Evolutionary conservation across 2,113 vertebrate genomes (phyloP), one percentile per base, ranked within the genome.

Genomic region (Syrmaticus mikado): DNA sequence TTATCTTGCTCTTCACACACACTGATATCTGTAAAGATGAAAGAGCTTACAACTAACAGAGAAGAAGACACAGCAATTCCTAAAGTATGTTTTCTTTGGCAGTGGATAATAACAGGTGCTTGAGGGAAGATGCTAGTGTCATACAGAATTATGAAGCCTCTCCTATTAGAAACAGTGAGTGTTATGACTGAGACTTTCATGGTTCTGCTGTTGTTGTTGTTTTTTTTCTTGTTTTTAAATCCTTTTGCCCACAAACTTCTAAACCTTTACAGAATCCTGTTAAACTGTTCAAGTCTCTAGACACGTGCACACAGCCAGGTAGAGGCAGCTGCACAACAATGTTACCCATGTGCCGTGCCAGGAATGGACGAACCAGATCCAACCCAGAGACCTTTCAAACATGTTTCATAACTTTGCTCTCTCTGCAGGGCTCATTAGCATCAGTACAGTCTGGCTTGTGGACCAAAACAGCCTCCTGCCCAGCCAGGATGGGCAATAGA

Each of bases 381-480:
- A 96, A 81, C 21, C 8, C 10, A 2, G 5, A 83, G 46, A 76
- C 76, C 41, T 90, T 77, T 85, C 36, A 71, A 85, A 85, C 4
- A 30, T 9, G 13, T 13, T 60, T 85, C 87, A 74, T 60, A 65
- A 52, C 46, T 55, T 85, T 77, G 14, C 3, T 64, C 7, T 90
- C 87, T 85, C 93, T 88, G 65, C 68, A 93, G 80, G 60, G 16
- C 75, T 88, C 41, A 78, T 93, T 88, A 85, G 5, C 64, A 67
- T 10, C 1, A 1, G 10, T 46, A 14, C 32, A 85, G 34, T 5
- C 65, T 55, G 34, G 34, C 64, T 93, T 57, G 18, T 77, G 68
- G 48, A 74, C 50, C 14, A 50, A 24, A 58, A 67, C 62, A 20
- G 72, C 30, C 74, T 76, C 2, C 0, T 43, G n/a, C 48, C 43